Evolutionary conservation across 2,113 vertebrate species (phyloP).

Genomic region (Fulmarus glacialis): DNA sequence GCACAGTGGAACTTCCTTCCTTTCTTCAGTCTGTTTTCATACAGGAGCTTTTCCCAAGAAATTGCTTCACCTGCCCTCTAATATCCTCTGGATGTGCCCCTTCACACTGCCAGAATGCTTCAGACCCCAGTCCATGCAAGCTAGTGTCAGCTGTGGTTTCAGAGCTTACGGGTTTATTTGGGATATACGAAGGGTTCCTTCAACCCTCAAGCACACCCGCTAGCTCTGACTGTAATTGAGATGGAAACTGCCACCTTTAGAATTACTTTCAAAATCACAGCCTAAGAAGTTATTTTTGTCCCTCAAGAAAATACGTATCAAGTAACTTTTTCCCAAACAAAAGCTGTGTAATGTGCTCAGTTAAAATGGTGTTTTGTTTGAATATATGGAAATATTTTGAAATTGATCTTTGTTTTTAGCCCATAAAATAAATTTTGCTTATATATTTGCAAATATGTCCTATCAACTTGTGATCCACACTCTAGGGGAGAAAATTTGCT

Average conservation of each 20-base stretch:
- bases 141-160: not conserved
- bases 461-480: not conserved
- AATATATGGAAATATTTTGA: not conserved
- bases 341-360: not conserved
- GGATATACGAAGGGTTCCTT: not conserved
- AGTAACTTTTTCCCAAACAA: not conserved
- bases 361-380: not conserved
- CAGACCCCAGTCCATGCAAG: not conserved
- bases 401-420: not conserved
- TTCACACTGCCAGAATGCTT: not conserved
- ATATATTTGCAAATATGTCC: not conserved
- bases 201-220: fast-evolving
- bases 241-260: not conserved
- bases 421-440: not conserved
- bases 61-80: not conserved
- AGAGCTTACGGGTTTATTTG: not conserved
- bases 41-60: fast-evolving
- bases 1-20: not conserved
- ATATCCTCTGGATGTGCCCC: not conserved
- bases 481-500: not conserved
- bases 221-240: not conserved
- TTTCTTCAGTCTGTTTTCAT: not conserved
- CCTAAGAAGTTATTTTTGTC: not conserved
- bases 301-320: not conserved
- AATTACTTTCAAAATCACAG: not conserved